Conservation (phyloP, 2,113 vertebrate genomes). For the Scophthalmus maximus region DNA sequence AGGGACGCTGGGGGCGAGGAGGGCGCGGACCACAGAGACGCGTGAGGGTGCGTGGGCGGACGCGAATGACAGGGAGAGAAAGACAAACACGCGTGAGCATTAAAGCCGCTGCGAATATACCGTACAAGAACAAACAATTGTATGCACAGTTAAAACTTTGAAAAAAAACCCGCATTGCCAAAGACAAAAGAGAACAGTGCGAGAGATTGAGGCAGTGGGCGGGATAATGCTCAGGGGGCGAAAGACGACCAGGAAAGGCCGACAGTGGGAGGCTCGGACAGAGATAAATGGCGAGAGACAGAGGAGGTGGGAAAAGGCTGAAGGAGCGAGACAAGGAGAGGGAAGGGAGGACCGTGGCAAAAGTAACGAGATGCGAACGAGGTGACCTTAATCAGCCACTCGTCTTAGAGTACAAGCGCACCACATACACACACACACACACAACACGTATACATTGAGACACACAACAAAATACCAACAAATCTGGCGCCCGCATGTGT, state of each 20-base stretch:
- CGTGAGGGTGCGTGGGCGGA: slow-evolving; percentile 24
- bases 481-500: too few species aligned
- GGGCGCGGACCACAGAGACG: slow-evolving; percentile 2
- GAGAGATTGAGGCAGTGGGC: not conserved
- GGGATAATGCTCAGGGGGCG: not conserved
- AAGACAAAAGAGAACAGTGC: not conserved
- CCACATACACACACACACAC: not conserved
- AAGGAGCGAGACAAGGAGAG: slow-evolving; percentile 27
- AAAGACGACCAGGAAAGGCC: slow-evolving; percentile 10
- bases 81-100: not conserved
- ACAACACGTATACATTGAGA: not conserved
- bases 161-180: too few species aligned
- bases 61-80: slow-evolving; percentile 21
- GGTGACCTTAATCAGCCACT: slow-evolving; percentile 71
- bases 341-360: slow-evolving; percentile 26
- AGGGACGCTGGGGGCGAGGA: slow-evolving; percentile 21
- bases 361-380: slow-evolving; percentile 64
- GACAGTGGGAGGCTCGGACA: slow-evolving; percentile 19
- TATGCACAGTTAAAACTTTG: not conserved
- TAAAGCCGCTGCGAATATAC: not conserved
- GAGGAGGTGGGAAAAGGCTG: slow-evolving; percentile 32
- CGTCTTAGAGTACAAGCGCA: slow-evolving; percentile 5
- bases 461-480: slow-evolving; percentile 31
- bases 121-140: too few species aligned
- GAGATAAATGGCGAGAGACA: slow-evolving; percentile 46